These are phyloP conservation scores for Carpatolechia fugitivella DNA, from an alignment of 2,888 invertebrate genomes.

Conservation along the genomic window DNA sequence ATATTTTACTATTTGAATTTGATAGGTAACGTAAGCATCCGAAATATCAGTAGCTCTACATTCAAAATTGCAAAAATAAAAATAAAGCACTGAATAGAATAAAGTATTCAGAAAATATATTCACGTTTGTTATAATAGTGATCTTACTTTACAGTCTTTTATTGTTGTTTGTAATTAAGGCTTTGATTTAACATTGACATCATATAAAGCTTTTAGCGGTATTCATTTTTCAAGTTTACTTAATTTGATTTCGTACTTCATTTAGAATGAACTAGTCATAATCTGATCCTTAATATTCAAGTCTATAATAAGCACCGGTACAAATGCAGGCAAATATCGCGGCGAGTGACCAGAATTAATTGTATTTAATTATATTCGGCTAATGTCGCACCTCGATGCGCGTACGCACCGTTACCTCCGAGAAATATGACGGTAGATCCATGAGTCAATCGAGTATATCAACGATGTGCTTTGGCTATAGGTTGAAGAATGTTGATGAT, in stretches of 20 bases:
- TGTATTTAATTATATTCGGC: conserved; percentile 37
- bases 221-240: too few relatives aligned
- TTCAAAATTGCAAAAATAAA: too few relatives aligned
- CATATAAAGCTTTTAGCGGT: too few relatives aligned
- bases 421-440: conserved; percentile 29
- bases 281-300: conserved; percentile 11
- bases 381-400: conserved; percentile 32
- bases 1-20: too few relatives aligned
- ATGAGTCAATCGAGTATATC: conserved; percentile 27
- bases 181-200: too few relatives aligned
- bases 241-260: neutral
- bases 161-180: too few relatives aligned
- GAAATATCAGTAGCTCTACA: too few relatives aligned
- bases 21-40: too few relatives aligned
- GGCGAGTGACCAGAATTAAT: conserved; percentile 37
- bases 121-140: too few relatives aligned
- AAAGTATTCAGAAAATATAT: too few relatives aligned
- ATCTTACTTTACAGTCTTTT: too few relatives aligned
- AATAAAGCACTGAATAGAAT: too few relatives aligned
- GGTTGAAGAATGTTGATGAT: neutral
- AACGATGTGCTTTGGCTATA: neutral
- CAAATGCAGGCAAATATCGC: conserved; percentile 24
- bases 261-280: neutral
- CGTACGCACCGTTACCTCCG: conserved; percentile 26
- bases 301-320: conserved; percentile 39